phyloP scores from a whole-genome alignment of 2,888 invertebrate genomes.

The Hartigia nigra region DNA sequence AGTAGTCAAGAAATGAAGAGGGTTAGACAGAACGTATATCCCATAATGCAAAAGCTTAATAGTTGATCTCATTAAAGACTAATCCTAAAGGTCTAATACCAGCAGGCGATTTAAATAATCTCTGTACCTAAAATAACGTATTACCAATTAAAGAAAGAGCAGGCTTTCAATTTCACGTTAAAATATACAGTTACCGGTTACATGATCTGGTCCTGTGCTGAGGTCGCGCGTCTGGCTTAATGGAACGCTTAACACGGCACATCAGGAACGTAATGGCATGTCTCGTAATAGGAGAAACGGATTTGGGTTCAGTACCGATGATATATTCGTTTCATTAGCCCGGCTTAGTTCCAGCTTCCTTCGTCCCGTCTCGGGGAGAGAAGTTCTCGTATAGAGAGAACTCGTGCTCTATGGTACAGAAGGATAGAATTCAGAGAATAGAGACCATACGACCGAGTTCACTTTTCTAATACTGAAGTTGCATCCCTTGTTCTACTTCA shows the following conservation, averaged over 20 bases:
- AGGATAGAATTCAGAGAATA: neutral
- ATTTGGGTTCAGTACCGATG: slow-evolving; percentile 51
- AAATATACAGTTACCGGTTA: slow-evolving; percentile 28
- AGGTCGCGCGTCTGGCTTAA: slow-evolving; percentile 40
- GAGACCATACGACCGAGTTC: neutral
- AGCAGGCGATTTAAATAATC: neutral
- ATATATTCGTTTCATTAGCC: slow-evolving; percentile 59
- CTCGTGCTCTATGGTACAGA: neutral
- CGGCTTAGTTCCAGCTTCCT: slow-evolving; percentile 41
- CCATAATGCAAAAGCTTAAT: neutral
- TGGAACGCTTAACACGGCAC: slow-evolving; percentile 49
- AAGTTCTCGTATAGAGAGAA: neutral
- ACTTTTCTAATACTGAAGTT: neutral
- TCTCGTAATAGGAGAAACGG: slow-evolving; percentile 55
- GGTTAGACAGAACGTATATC: neutral
- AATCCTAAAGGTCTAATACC: neutral
- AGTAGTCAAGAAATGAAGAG: neutral
- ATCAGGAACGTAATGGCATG: slow-evolving; percentile 48
- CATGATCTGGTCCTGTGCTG: slow-evolving; percentile 38
- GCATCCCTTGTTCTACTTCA: neutral
- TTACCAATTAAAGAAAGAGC: neutral
- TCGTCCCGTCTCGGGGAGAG: slow-evolving; percentile 3
- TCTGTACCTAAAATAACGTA: neutral
- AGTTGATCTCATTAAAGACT: neutral
- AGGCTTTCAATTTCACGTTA: neutral